These are phyloP conservation scores for Atta colombica DNA, from an alignment of 1,140 invertebrate genomes.

Conservation along the genomic window DNA sequence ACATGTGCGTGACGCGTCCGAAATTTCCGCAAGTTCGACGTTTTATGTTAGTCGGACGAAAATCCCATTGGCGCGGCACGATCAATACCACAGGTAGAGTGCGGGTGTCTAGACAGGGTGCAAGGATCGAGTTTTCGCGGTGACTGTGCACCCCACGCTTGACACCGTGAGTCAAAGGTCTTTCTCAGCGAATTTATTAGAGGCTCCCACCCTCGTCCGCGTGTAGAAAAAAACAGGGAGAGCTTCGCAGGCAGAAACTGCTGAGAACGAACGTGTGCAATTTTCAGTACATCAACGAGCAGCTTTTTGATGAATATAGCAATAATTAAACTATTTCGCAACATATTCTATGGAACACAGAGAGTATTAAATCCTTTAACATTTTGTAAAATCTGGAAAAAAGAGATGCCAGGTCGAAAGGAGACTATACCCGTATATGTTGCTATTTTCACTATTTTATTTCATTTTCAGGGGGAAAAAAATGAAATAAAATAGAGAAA, in stretches of 20 bases:
- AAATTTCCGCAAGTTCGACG: conserved; percentile 70
- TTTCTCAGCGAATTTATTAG: conserved; percentile 73
- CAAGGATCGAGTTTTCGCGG: conserved; percentile 70
- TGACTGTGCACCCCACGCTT: conserved; percentile 66
- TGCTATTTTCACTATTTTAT: conserved; percentile 30
- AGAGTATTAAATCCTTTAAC: conserved; percentile 21
- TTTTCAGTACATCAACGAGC: conserved; percentile 24
- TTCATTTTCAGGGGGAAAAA: conserved; percentile 3
- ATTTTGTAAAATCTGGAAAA: neutral
- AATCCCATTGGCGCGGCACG: conserved; percentile 72
- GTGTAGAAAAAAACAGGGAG: conserved; percentile 30
- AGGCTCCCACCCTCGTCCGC: conserved; percentile 46
- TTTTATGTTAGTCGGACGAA: conserved; percentile 73
- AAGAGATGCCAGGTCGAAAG: neutral
- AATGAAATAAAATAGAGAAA: conserved; percentile 32
- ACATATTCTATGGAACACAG: neutral
- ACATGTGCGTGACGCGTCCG: conserved; percentile 53
- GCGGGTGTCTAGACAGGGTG: conserved; percentile 72
- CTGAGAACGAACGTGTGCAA: neutral
- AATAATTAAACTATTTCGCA: conserved; percentile 7
- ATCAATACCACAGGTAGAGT: conserved; percentile 74
- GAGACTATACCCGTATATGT: neutral
- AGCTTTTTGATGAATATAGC: conserved; percentile 6
- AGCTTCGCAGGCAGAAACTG: conserved; percentile 14
- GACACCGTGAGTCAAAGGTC: conserved; percentile 75